These are phyloP conservation scores for Sminthurinus aureus DNA, from an alignment of 2,888 invertebrate genomes.

Conservation along the genomic window DNA sequence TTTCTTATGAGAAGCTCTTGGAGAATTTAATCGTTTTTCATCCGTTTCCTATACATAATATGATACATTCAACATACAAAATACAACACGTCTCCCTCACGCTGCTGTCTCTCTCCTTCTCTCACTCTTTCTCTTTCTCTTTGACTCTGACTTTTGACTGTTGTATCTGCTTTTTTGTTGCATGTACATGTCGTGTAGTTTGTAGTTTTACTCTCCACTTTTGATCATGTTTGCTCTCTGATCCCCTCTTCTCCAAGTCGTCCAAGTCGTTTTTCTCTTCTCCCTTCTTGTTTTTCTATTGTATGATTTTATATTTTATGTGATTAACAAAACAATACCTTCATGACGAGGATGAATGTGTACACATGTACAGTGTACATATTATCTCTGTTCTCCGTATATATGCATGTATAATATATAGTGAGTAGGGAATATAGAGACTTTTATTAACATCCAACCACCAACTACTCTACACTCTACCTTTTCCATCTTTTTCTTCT, in stretches of 20 bases:
- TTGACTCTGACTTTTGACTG: neutral
- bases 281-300: neutral
- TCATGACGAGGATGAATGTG: neutral
- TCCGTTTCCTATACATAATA: slow-evolving; percentile 33
- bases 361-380: neutral
- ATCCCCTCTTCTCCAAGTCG: slow-evolving; percentile 1
- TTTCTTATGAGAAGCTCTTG: slow-evolving; percentile 45
- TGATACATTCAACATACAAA: too few relatives aligned
- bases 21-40: slow-evolving; percentile 40
- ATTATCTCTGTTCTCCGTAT: neutral
- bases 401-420: neutral
- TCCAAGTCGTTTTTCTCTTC: too few relatives aligned
- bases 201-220: neutral
- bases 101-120: slow-evolving; percentile 13
- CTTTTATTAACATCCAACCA: too few relatives aligned
- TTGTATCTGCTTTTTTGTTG: neutral
- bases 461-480: too few relatives aligned
- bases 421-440: neutral
- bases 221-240: slow-evolving; percentile 1
- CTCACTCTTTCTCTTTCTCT: slow-evolving; percentile 9
- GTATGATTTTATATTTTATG: neutral
- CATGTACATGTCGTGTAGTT: neutral
- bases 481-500: too few relatives aligned
- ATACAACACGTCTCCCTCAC: neutral
- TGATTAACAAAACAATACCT: slow-evolving; percentile 13